Base-by-base conservation (phyloP, 2,888 invertebrate species). In the Drosophila paramelanica region DNA sequence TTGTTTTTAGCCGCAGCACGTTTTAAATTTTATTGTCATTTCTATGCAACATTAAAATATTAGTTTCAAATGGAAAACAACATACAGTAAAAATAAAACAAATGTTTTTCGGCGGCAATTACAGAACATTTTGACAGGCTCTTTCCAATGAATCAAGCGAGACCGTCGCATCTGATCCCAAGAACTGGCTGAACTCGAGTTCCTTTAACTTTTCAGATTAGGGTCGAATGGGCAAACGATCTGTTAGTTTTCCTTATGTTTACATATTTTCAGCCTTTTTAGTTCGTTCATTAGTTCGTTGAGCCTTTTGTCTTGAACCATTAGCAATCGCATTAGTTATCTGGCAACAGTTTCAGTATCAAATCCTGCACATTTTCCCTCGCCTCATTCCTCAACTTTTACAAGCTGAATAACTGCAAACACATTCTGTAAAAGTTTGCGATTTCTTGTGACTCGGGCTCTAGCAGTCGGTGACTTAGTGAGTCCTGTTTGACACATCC, bases 401-500 rank as follows among this genome's bases (percentile, higher is more conserved):
- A 49, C 7, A 17, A 56, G 41, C 45, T 25, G 41, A 43, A 41
- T 43, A 38, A 68, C 53, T 31, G 57, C 75, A 67, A 66, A 78
- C 74, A 74, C 64, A 81, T 81, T 81, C 46, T 42, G 41, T 17
- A 61, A 79, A 79, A 81, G 39, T 79, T 78, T 71, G 13, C 27
- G 27, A 17, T 41, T 41, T 10, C 45, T 14, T 20, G 2, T 56
- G 50, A 23, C 38, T 38, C 20, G 25, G 59, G n/a, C 49, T 33
- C 10, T 36, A 36, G n/a, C 33, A 20, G 11, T 31, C 39, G 46
- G 39, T 58, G 51, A 52, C 14, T 61, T 56, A 52, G 38, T 46
- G 55, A 65, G 73, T 66, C 73, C 73, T 60, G 75, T 68, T 81
- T 72, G 82, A 81, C 86, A 81, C 72, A 70, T 85, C 85, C 81